Evolutionary conservation across 2,797 vertebrate genomes (phyloP).

Genomic region (Ctenopoma multispine): DNA sequence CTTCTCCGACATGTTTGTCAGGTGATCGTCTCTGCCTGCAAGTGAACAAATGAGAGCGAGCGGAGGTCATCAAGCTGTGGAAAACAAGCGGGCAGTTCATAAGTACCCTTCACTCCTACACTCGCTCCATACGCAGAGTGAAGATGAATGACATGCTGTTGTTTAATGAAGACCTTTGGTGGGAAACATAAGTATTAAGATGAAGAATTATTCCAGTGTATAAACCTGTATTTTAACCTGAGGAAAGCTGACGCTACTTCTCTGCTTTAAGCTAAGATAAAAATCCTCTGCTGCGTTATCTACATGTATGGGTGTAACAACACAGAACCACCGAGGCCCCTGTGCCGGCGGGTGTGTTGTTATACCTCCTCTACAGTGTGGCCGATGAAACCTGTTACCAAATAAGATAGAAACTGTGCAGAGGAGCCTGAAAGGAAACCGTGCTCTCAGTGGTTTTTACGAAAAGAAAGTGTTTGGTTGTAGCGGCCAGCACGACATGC

Average conservation of each 20-base stretch:
- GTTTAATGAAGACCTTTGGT: slow-evolving; percentile 49
- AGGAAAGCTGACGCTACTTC: not conserved
- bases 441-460: slow-evolving; percentile 3
- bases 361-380: not conserved
- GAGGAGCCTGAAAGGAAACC: not conserved
- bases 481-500: slow-evolving; percentile 36
- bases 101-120: slow-evolving; percentile 49
- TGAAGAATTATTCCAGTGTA: slow-evolving; percentile 22
- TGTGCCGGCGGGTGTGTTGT: not conserved
- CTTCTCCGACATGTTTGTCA: slow-evolving; percentile 19
- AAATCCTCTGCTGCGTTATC: slow-evolving; percentile 1
- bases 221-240: slow-evolving; percentile 12
- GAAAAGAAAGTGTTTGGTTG: slow-evolving; percentile 28
- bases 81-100: slow-evolving; percentile 38
- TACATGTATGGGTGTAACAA: not conserved
- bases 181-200: slow-evolving; percentile 19
- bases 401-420: slow-evolving; percentile 25
- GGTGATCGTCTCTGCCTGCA: not conserved
- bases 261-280: slow-evolving; percentile 22
- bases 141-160: slow-evolving; percentile 37
- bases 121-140: slow-evolving; percentile 21
- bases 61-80: slow-evolving; percentile 17
- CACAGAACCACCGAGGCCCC: not conserved
- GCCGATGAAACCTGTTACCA: slow-evolving; percentile 28
- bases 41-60: slow-evolving; percentile 22